Evolutionary conservation across 2,888 invertebrate genomes (phyloP), one percentile per base, ranked within the genome.

Genomic region (Cephonodes hylas): DNA sequence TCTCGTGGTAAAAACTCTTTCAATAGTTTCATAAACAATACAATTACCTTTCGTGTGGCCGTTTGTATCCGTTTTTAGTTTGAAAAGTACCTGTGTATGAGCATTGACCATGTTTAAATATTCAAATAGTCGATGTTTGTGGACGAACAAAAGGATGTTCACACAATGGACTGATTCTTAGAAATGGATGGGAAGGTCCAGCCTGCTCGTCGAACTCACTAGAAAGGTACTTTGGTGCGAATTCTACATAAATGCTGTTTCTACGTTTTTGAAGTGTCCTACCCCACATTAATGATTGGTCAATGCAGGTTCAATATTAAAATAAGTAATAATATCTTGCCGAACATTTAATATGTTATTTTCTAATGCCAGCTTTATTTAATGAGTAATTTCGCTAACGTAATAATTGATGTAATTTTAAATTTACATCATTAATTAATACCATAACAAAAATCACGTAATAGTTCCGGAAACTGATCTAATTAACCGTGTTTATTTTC

Each of bases 91-190:
- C 7, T 53, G 27, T n/a, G 27, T 53, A 31, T 10, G 27, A 20
- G 18, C 3, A 3, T 44, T 10, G 27, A 20, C 20, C 3, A 3
- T 44, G 10, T 44, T 46, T 46, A 5, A 25, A 46, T 46, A 46
- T 46, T 25, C 18, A 27, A 53, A 31, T 20, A 1, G 53, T 31
- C 27, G 18, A 27, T 53, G 31, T 53, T 53, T 31, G 53, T 6
- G 18, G 8, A 53, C 27, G 27, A 53, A 53, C 53, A 53, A 53
- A 31, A 53, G 53, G 27, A 53, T 53, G 53, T 53, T 18, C 53
- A 53, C 53, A 53, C 53, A 53, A 53, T 53, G 53, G 18, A 27
- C 31, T 10, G 27, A 18, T 53, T 53, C 53, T 31, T 5, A 53
- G 53, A 31, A 53, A 7, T 5, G 31, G 4, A 53, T 10, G 18